Base-by-base conservation (phyloP, 2,113 vertebrate species). In the Eurypyga helias region DNA sequence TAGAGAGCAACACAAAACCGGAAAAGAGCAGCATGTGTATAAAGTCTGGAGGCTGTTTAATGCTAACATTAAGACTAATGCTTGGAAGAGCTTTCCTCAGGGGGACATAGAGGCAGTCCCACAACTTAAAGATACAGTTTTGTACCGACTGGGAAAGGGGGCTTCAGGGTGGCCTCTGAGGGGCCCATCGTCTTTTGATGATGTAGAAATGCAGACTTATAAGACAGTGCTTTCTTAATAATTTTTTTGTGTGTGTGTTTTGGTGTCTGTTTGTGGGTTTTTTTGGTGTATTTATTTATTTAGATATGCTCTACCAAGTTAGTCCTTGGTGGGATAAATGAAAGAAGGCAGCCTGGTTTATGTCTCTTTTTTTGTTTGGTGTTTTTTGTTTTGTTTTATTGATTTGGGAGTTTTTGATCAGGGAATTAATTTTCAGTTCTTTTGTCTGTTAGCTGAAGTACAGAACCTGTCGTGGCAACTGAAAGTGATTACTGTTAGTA, bases 111-210 rank as follows among this genome's bases (percentile, higher is more conserved):
- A 36, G 34, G 41, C n/a, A 64, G 28, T 71, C n/a, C 23, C 15
- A 18, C 33, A 48, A 17, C 24, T 55, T 19, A 60, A 11, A 11
- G 15, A 70, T 36, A 11, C 28, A 48, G 57, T n/a, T 58, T n/a
- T 49, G 8, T 43, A 34, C 3, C 0, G 5, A 29, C 6, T 23
- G 9, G n/a, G n/a, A n/a, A n/a, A n/a, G 6, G 18, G 33, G 26
- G 17, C 21, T 38, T 48, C 13, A 2, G 48, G 6, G 41, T 0
- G 2, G 31, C 16, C 9, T 3, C 11, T 28, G 60, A 17, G 33
- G 21, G 9, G 45, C 12, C 41, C 41, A 41, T 41, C 41, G 12
- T 41, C 65, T 38, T 81, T 41, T 10, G 11, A 7, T 33, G 24
- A 17, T 20, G 31, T 46, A 58, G 11, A 58, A 78, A 45, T 21